Evolutionary conservation across 2,113 vertebrate genomes (phyloP).

Genomic region (Ptychochromis oligacanthus): DNA sequence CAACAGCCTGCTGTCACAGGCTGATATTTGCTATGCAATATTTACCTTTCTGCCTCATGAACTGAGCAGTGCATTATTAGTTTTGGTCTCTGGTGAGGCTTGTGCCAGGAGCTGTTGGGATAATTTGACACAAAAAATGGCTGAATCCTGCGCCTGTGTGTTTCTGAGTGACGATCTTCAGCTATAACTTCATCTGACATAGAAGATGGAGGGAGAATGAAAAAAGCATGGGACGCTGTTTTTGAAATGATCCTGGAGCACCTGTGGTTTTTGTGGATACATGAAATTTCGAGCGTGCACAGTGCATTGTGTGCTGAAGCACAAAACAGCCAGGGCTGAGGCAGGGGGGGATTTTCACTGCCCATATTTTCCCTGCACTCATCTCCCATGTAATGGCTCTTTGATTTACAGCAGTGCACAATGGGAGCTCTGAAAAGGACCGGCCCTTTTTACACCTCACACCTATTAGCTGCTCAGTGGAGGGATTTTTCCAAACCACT

Average conservation of each 20-base stretch:
- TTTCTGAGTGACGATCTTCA: constrained; percentile 3
- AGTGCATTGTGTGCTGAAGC: constrained; percentile 34
- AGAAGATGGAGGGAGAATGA: background rate
- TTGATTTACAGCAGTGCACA: constrained; percentile 48
- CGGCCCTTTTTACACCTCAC: constrained; percentile 21
- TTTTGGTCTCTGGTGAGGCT: background rate
- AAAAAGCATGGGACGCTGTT: background rate
- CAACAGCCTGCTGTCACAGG: background rate
- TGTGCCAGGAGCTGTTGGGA: background rate
- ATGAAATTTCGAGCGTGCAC: constrained; percentile 30
- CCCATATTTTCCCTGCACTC: constrained; percentile 31
- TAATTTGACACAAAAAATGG: background rate
- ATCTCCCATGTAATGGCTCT: constrained; percentile 50
- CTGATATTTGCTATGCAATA: background rate
- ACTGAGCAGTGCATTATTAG: background rate
- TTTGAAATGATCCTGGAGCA: constrained; percentile 9
- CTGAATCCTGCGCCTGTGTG: background rate
- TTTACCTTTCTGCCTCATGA: background rate
- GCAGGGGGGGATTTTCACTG: background rate
- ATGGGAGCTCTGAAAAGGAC: constrained; percentile 7
- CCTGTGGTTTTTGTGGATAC: constrained; percentile 22
- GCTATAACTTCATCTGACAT: background rate
- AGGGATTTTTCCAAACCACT: constrained; percentile 46
- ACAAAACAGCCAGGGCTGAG: constrained; percentile 10
- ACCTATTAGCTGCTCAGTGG: constrained; percentile 48